A percentile compares a stretch with the other conserved stretches of the same genome.
phyloP scores from a whole-genome alignment of 2,113 vertebrate genomes.

The Mugil cephalus region DNA sequence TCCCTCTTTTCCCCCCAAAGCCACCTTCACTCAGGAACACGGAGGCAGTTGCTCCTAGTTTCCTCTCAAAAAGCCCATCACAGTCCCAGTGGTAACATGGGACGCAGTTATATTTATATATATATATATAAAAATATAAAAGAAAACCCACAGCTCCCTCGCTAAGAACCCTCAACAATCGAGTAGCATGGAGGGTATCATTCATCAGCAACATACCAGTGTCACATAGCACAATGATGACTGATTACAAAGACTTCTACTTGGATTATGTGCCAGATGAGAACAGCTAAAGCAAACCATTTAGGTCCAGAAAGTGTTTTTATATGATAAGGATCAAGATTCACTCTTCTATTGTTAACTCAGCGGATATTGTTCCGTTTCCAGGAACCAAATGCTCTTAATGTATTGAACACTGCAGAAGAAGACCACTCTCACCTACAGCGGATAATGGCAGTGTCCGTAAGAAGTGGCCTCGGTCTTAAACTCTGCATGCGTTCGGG shows the following conservation, averaged over 20 bases:
- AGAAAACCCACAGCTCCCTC: conserved; percentile 28
- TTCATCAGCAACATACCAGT: conserved; percentile 72
- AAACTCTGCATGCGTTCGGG: conserved; percentile 49
- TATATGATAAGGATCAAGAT: conserved; percentile 65
- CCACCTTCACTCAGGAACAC: conserved; percentile 74
- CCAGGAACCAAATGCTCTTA: conserved; percentile 44
- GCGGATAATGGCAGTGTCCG: conserved; percentile 25
- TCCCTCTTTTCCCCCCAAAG: conserved; percentile 60
- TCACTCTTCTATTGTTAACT: conserved; percentile 56
- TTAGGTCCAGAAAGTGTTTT: conserved; percentile 61
- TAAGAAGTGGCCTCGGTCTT: conserved; percentile 49
- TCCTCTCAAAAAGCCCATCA: conserved; percentile 69
- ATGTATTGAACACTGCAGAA: conserved; percentile 38
- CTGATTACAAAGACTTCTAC: conserved; percentile 70
- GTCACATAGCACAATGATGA: conserved; percentile 76
- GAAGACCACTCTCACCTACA: conserved; percentile 43
- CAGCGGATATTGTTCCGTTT: conserved; percentile 51
- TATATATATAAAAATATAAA: conserved; percentile 22
- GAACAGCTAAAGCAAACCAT: conserved; percentile 55
- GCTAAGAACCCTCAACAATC: conserved; percentile 47
- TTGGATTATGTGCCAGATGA: conserved; percentile 64
- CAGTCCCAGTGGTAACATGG: conserved; percentile 41
- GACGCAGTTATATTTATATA: conserved; percentile 26
- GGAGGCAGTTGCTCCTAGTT: conserved; percentile 66
- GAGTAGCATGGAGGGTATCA: conserved; percentile 56